These are phyloP conservation scores for Schizopygopsis pylzovi DNA, from an alignment of 2,797 vertebrate species.

Conservation along the genomic window DNA sequence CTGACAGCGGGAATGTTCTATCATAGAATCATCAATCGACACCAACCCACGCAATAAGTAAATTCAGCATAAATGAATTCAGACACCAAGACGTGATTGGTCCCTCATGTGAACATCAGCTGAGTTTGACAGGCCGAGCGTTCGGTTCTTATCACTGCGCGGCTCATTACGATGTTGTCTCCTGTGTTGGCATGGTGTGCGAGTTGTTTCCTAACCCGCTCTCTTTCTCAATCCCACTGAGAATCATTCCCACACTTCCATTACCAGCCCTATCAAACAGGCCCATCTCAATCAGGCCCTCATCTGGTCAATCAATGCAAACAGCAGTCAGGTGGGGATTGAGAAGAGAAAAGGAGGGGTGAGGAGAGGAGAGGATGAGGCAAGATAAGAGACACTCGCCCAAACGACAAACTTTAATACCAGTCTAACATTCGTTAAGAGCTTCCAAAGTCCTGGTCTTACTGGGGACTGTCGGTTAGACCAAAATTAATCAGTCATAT, in stretches of 20 bases:
- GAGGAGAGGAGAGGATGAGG: constrained; percentile 15
- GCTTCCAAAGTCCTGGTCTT: neutral
- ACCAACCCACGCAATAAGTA: constrained; percentile 27
- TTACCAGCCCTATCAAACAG: constrained; percentile 63
- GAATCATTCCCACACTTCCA: constrained; percentile 66
- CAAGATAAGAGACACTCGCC: constrained; percentile 27
- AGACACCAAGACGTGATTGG: constrained; percentile 28
- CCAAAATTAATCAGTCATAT: neutral
- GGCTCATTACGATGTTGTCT: constrained; percentile 48
- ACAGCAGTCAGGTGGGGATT: constrained; percentile 67
- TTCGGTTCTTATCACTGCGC: constrained; percentile 23
- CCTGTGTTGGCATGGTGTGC: constrained; percentile 43
- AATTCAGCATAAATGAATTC: constrained; percentile 43
- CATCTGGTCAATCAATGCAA: constrained; percentile 74
- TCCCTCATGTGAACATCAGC: constrained; percentile 44
- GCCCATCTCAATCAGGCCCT: constrained; percentile 70
- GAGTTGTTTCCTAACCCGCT: constrained; percentile 46
- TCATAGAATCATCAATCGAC: constrained; percentile 34
- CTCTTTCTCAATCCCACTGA: constrained; percentile 57
- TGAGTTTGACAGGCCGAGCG: constrained; percentile 31
- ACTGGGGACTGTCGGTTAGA: neutral
- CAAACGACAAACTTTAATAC: constrained; percentile 36
- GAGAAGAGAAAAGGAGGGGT: constrained; percentile 61
- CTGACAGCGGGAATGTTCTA: constrained; percentile 19
- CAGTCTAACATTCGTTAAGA: neutral